Evolutionary conservation across 2,888 invertebrate species (phyloP), one percentile per base, ranked within the genome.

Genomic region (Drosophila testacea): DNA sequence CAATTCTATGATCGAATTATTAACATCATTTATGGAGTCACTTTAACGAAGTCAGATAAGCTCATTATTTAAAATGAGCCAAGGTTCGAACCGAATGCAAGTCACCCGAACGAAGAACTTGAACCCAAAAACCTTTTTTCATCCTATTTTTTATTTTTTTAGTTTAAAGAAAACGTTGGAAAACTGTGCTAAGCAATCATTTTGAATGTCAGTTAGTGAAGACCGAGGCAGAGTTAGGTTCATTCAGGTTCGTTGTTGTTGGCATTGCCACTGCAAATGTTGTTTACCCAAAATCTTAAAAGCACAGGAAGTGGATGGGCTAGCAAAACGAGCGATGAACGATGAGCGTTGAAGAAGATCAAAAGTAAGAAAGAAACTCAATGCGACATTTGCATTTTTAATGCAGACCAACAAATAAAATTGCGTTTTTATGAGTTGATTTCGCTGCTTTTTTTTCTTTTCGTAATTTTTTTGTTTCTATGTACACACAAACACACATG

Each of bases 341-440:
- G 61, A 67, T 63, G 60, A 44, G 60, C 32, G 32, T 3, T 9
- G 57, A 65, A 63, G 30, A 30, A 50, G 48, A 42, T 55, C 61
- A 57, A 32, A 32, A 6, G 9, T 7, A 59, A 39, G 47, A 48
- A 79, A 66, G 74, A 77, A 79, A 82, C 73, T 81, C 80, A 80
- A 86, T 81, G 87, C 79, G 83, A 89, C 83, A 91, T 91, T 91
- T 90, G 89, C 90, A 91, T 91, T 91, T 90, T 86, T 90, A 91
- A 91, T 90, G 90, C 87, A 86, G 77, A 89, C 77, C 83, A 81
- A 78, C 74, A 74, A 72, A 79, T 79, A 81, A 75, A 82, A 77
- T 60, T 67, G 50, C 52, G 70, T 84, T 86, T 87, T 76, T 66
- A 41, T 22, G 69, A 86, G 82, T 74, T 78, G 75, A 80, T 83